Evolutionary conservation across 64 coral and sea anemone species (phyloP), one percentile per base, ranked within the genome.

Genomic region (Anthopleura sola): DNA sequence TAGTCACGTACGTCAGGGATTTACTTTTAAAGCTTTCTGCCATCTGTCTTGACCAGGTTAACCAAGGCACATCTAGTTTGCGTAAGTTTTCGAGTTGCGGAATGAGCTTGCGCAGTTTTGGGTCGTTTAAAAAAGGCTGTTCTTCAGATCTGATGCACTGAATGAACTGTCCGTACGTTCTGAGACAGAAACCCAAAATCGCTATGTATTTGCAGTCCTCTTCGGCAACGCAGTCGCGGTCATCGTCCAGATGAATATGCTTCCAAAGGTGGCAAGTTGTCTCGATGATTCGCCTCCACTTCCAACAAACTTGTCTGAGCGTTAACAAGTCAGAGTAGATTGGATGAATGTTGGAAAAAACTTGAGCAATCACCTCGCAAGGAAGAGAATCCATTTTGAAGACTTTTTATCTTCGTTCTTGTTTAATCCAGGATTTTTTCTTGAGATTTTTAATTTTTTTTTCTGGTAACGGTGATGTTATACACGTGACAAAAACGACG

Each of bases 181-280:
- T 57, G 32, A 90, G 69, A 44, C 88, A 90, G 34, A 56, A 54
- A 1, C 21, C 34, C 47, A 90, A 38, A 74, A 84, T n/a, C 26
- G 38, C 39, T 17, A 64, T 71, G 53, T 90, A 90, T 44, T 84
- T 51, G n/a, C 75, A 46, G 12, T 84, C 64, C 23, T 75, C 44
- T 2, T 51, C 47, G 21, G 50, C 37, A 6, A 37, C 33, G 2
- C 80, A 81, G 21, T 90, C 88, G 55, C 68, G 60, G 38, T 90
- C 81, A 24, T 90, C 88, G 10, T 90, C 80, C 17, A 90, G 38
- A 37, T 90, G 88, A 18, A 90, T 90, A 66, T 90, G 88, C 24
- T 29, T 84, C 88, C 88, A 90, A 6, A 90, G n/a, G 69, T 55
- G 62, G 57, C 80, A 69, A 6, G 88, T 90, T 14, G 66, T 90